phyloP scores from a whole-genome alignment of 2,888 invertebrate species.

The Ptychoptera albimana region DNA sequence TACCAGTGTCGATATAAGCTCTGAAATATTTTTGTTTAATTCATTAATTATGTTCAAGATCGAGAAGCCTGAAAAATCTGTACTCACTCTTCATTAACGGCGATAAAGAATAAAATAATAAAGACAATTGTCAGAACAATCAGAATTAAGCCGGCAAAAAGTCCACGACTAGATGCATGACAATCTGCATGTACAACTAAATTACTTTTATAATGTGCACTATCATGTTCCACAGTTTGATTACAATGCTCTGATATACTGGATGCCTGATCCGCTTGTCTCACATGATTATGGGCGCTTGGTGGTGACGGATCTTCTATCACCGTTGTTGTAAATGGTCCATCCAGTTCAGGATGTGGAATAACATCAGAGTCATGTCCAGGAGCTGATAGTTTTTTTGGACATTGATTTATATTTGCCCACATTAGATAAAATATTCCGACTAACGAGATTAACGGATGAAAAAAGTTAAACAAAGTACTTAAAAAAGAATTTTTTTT shows the following conservation, averaged over 20 bases:
- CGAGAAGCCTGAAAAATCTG: neutral
- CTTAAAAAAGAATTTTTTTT: neutral
- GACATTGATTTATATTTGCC: slow-evolving; percentile 51
- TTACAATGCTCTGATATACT: slow-evolving; percentile 5
- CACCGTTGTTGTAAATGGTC: slow-evolving; percentile 8
- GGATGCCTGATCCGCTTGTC: neutral
- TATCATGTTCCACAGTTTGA: slow-evolving; percentile 26
- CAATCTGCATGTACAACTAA: slow-evolving; percentile 55
- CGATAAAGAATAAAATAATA: slow-evolving; percentile 43
- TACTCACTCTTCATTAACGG: slow-evolving; percentile 35
- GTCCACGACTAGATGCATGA: slow-evolving; percentile 57
- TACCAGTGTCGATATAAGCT: slow-evolving; percentile 33
- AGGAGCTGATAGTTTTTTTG: slow-evolving; percentile 15
- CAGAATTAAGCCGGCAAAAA: slow-evolving; percentile 40
- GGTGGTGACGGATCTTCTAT: neutral
- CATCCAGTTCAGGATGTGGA: slow-evolving; percentile 23
- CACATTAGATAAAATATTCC: slow-evolving; percentile 59
- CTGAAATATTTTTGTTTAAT: slow-evolving; percentile 24
- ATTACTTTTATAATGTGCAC: slow-evolving; percentile 35
- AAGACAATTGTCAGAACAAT: slow-evolving; percentile 39
- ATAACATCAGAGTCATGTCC: slow-evolving; percentile 15
- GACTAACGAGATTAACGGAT: slow-evolving; percentile 30
- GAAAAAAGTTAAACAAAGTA: too few relatives aligned
- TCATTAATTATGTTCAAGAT: too few relatives aligned
- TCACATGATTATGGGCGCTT: neutral